Base-by-base conservation (phyloP, 2,113 vertebrate species). In the Plestiodon gilberti region DNA sequence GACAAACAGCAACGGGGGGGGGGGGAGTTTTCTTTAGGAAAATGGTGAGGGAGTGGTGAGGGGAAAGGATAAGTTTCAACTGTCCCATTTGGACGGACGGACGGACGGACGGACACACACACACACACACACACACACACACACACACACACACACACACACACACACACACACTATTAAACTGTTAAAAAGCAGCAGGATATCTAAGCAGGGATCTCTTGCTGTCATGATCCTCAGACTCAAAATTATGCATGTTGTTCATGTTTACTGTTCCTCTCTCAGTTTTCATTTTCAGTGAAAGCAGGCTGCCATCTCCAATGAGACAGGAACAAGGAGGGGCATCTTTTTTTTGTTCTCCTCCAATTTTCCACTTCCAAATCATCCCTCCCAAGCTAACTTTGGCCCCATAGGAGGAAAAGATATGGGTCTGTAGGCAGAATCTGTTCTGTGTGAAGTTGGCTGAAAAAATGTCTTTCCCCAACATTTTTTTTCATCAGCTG, bases 401-500 rank as follows among this genome's bases (percentile, higher is more conserved):
- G 61, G 23, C 22, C 61, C 43, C 22, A 28, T 33, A 14, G 52
- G n/a, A 62, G 59, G 43, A 67, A 84, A 75, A n/a, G 25, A 48
- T 52, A 48, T 30, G 62, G 30, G 7, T n/a, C 40, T 81, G 62
- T 3, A 75, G n/a, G 38, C 33, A 57, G 17, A 4, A 20, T 59
- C 55, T 23, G 20, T 15, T 17, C 4, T 82, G 17, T 82, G 17
- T 40, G 84, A 15, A 1, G 88, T 62, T 82, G 5, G 6, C 4
- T 88, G 84, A 61, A 55, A 85, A 88, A 30, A 61, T 14, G 7
- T 84, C n/a, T 90, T 15, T 9, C 52, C 11, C 74, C 85, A 43
- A 6, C 10, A 70, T 5, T 15, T 48, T 80, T 48, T 8, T 67
- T 14, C 23, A 83, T 35, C 43, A 79, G 52, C 64, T 79, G 9